Evolutionary conservation across 2,113 vertebrate species (phyloP), one percentile per base, ranked within the genome.

Genomic region (Equus quagga): DNA sequence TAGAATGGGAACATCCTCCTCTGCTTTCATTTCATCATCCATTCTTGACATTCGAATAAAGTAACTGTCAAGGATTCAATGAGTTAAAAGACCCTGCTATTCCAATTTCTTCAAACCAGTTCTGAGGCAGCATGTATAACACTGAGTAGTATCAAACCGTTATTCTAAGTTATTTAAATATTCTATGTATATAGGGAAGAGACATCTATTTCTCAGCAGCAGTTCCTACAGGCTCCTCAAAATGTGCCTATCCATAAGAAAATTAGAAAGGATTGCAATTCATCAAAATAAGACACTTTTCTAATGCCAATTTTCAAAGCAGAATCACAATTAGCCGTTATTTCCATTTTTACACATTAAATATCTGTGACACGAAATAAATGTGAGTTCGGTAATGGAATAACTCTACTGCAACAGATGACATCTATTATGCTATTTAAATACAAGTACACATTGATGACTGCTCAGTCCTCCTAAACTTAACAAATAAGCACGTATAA

Each of bases 401-500:
- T 96, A 97, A 86, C 36, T 96, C 93, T 87, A 60, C n/a, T 60
- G 78, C 81, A 96, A 65, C 97, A 98, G 96, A 97, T 98, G 97
- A 92, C 75, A 96, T 85, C 90, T 80, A 36, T 0, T 1, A 97
- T 82, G 79, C 13, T 98, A 79, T 97, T 70, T 96, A 98, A 98
- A 97, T 94, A 96, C 28, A 91, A 97, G 84, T 89, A 97, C 64
- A 26, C 79, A 90, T 88, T 96, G 97, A 96, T 98, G 96, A 96
- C 75, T 96, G 70, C 80, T 97, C 93, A 97, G 72, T 69, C 28
- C 86, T 98, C 23, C 18, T 78, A 98, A 98, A 96, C 73, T 91
- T 96, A 98, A 97, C 86, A 98, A 98, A 98, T 98, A 91, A 96
- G 94, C 94, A 97, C 89, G 64, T 97, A 94, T 94, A 98, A 97